A percentile compares a stretch with the other conserved stretches of the same genome.
These are phyloP conservation scores for Sitodiplosis mosellana DNA, from an alignment of 1,140 invertebrate species.

Conservation along the genomic window DNA sequence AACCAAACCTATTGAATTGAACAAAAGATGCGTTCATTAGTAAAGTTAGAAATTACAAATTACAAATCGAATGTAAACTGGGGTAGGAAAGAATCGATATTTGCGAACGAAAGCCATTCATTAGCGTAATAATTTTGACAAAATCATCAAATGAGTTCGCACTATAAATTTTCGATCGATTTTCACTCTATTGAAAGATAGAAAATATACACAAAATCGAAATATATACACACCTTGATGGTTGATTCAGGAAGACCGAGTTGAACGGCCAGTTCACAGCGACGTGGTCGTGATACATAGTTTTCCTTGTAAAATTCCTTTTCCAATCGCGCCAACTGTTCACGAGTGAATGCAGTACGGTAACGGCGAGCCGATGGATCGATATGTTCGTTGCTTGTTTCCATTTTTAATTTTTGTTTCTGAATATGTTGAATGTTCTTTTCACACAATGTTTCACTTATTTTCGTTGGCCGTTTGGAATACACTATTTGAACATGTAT, in stretches of 20 bases:
- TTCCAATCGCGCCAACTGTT: constrained; percentile 86
- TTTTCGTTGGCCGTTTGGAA: no score
- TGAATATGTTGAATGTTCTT: no score
- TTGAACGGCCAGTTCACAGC: constrained; percentile 88
- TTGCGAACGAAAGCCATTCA: no score
- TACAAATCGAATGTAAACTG: background rate
- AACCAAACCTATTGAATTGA: constrained; percentile 75
- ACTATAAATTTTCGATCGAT: background rate
- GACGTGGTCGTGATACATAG: constrained; percentile 84
- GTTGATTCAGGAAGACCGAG: constrained; percentile 93
- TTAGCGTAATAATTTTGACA: no score
- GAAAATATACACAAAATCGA: background rate
- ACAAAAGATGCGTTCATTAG: constrained; percentile 9
- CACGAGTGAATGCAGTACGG: constrained; percentile 90
- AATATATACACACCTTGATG: constrained; percentile 63
- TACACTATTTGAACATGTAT: no score
- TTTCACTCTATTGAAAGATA: background rate
- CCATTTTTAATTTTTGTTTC: background rate
- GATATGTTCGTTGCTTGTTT: constrained; percentile 12
- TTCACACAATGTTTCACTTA: no score
- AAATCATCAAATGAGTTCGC: no score
- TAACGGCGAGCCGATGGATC: constrained; percentile 71
- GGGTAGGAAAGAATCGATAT: background rate
- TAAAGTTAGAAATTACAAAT: no score
- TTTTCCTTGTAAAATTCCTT: constrained; percentile 96